These are phyloP conservation scores for Stegastes partitus DNA, from an alignment of 2,113 vertebrate genomes.

Conservation along the genomic window DNA sequence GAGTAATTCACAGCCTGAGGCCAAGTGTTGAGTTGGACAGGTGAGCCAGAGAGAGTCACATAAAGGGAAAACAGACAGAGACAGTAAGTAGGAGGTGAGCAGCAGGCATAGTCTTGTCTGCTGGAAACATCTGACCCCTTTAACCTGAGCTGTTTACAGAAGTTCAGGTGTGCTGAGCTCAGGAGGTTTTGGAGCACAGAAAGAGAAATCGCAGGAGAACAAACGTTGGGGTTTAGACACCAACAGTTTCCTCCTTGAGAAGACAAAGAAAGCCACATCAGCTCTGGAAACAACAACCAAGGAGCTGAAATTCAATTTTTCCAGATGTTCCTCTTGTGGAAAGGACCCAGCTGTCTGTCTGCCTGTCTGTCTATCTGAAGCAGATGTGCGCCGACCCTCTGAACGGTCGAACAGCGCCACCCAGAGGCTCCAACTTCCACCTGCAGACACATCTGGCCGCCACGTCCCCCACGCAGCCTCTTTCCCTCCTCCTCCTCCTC, in stretches of 20 bases:
- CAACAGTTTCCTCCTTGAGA: background rate
- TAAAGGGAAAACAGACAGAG: background rate
- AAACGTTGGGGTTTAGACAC: background rate
- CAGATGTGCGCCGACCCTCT: slow-evolving; percentile 48
- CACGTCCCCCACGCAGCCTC: slow-evolving; percentile 50
- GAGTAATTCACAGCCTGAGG: slow-evolving; percentile 50
- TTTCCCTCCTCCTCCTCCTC: background rate
- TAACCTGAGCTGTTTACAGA: background rate
- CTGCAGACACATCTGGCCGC: slow-evolving; percentile 66
- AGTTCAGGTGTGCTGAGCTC: background rate
- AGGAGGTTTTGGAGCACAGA: background rate
- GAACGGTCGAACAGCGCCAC: slow-evolving; percentile 71
- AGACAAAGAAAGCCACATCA: slow-evolving; percentile 59
- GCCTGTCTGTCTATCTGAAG: slow-evolving; percentile 31
- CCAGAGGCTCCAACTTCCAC: slow-evolving; percentile 48
- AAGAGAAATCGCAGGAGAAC: no score
- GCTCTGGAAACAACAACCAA: slow-evolving; percentile 32
- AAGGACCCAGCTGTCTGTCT: slow-evolving; percentile 49
- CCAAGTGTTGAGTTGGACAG: slow-evolving; percentile 58
- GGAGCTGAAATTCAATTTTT: slow-evolving; percentile 59
- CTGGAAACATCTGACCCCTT: slow-evolving; percentile 47
- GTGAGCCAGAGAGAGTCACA: slow-evolving; percentile 38
- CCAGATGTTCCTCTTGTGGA: slow-evolving; percentile 75
- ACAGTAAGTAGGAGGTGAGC: background rate
- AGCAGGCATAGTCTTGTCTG: slow-evolving; percentile 67